These are phyloP conservation scores for Megathymus violae DNA, from an alignment of 1,140 invertebrate species.

Conservation along the genomic window DNA sequence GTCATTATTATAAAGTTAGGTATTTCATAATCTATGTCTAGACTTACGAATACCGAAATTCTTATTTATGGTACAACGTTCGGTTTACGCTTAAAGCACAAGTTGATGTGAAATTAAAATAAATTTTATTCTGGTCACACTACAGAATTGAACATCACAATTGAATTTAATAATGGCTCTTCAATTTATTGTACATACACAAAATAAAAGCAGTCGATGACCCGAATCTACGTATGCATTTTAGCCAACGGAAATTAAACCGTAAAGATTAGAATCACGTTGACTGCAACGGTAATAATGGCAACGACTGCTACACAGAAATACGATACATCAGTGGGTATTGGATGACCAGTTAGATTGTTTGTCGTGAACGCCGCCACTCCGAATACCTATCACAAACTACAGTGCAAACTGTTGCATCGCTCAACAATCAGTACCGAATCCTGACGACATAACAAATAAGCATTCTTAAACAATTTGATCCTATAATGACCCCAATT, in stretches of 20 bases:
- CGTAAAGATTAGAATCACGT: constrained; percentile 49
- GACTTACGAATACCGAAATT: no score
- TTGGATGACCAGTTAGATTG: constrained; percentile 41
- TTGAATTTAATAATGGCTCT: not conserved
- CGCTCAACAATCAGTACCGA: constrained; percentile 43
- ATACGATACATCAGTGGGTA: constrained; percentile 42
- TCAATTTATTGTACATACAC: not conserved
- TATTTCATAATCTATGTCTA: no score
- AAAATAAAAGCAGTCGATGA: constrained; percentile 41
- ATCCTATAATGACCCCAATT: constrained; percentile 43
- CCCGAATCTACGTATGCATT: constrained; percentile 49
- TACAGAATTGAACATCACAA: no score
- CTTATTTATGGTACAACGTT: no score
- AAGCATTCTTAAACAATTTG: constrained; percentile 42
- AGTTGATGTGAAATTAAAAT: no score
- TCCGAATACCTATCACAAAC: constrained; percentile 48
- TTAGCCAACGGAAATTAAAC: constrained; percentile 54
- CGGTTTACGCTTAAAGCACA: no score
- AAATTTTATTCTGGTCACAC: no score
- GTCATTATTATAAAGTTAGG: no score
- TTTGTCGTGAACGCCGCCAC: constrained; percentile 40
- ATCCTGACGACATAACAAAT: constrained; percentile 50
- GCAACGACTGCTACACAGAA: constrained; percentile 41
- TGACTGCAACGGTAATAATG: constrained; percentile 45
- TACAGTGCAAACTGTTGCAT: constrained; percentile 42